phyloP scores from a whole-genome alignment of 53 echinoderm and acorn worm genomes.

The Arbacia lixula region DNA sequence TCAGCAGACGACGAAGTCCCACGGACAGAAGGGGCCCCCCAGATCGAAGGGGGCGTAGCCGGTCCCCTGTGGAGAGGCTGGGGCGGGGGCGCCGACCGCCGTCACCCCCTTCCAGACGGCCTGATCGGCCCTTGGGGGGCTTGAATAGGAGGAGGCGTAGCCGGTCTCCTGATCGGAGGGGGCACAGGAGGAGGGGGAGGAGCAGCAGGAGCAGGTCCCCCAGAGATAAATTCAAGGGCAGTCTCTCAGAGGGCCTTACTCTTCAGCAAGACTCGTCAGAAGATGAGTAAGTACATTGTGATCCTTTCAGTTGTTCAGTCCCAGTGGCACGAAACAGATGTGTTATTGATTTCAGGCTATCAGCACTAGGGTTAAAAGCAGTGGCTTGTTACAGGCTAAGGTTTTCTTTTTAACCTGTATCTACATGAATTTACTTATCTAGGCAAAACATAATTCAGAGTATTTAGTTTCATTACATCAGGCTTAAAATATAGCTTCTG shows the following conservation, averaged over 20 bases:
- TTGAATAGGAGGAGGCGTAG: constrained; percentile 48
- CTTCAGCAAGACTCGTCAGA: constrained; percentile 69
- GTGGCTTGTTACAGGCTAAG: too few relatives aligned
- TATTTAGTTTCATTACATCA: too few relatives aligned
- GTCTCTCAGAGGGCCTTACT: constrained; percentile 87
- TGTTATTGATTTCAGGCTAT: too few relatives aligned
- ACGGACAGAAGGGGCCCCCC: too few relatives aligned
- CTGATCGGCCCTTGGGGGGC: neutral
- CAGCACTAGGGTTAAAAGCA: too few relatives aligned
- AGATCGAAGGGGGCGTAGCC: constrained; percentile 31
- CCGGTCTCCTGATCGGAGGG: constrained; percentile 45
- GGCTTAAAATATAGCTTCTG: too few relatives aligned
- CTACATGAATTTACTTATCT: too few relatives aligned
- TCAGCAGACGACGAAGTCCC: constrained; percentile 16
- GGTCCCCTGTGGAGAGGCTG: constrained; percentile 32
- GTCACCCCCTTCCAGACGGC: constrained; percentile 12
- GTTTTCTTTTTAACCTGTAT: too few relatives aligned
- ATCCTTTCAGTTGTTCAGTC: neutral
- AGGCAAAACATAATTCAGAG: too few relatives aligned
- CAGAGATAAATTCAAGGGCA: constrained; percentile 96
- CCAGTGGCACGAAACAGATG: neutral
- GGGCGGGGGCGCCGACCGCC: constrained; percentile 52
- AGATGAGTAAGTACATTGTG: constrained; percentile 82
- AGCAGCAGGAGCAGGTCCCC: constrained; percentile 62
- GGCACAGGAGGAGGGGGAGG: constrained; percentile 52